Percentiles rank a stretch among this genome's conserved stretches.
These are phyloP conservation scores for Carduelis carduelis DNA, from an alignment of 2,797 vertebrate genomes.

Conservation along the genomic window DNA sequence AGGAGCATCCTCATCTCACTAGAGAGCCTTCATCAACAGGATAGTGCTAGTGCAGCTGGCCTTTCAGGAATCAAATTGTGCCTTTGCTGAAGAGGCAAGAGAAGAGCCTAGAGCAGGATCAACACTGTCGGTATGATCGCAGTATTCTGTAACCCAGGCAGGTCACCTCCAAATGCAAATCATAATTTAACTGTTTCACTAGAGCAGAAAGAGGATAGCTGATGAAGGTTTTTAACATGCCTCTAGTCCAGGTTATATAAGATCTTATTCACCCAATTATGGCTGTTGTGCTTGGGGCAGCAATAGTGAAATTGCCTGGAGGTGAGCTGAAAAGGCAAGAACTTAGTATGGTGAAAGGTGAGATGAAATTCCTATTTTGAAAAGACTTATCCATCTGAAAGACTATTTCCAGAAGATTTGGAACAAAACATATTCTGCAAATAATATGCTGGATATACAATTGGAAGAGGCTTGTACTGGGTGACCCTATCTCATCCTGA, in stretches of 20 bases:
- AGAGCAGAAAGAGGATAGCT: background rate
- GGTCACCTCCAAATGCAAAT: background rate
- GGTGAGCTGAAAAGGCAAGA: background rate
- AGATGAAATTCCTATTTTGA: background rate
- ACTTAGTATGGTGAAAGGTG: background rate
- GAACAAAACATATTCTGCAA: background rate
- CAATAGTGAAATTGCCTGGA: fast-evolving
- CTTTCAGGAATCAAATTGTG: background rate
- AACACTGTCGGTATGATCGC: fast-evolving
- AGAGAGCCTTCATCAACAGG: background rate
- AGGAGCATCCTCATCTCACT: background rate
- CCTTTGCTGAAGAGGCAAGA: background rate
- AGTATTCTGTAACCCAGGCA: background rate
- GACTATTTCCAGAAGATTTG: background rate
- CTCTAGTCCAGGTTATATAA: background rate
- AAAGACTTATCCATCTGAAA: background rate
- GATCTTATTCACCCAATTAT: background rate
- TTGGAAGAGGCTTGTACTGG: background rate
- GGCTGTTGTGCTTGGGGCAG: background rate
- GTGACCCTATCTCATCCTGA: background rate
- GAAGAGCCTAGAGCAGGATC: background rate
- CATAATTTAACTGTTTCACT: background rate
- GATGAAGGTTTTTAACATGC: fast-evolving
- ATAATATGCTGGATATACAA: background rate
- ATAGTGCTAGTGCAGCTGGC: background rate